Evolutionary conservation across 2,113 vertebrate species (phyloP).

Genomic region (Leucopsar rothschildi): DNA sequence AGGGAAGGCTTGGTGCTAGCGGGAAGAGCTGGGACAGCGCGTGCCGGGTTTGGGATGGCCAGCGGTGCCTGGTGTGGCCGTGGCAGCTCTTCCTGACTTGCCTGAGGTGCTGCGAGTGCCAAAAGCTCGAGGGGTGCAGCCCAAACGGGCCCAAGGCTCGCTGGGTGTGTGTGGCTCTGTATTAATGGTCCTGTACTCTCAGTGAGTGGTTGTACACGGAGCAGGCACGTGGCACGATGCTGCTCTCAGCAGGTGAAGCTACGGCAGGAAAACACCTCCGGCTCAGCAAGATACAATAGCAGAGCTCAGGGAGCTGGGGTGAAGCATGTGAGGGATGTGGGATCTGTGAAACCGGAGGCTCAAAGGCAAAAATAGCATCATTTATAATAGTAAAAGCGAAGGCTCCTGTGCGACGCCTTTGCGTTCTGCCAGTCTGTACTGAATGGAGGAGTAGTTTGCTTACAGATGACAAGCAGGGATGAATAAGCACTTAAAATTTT

Average conservation of each 20-base stretch:
- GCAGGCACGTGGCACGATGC: neutral
- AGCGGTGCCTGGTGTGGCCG: fast-evolving
- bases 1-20: neutral
- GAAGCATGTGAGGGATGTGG: neutral
- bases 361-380: conserved; percentile 28
- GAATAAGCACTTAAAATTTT: conserved; percentile 9
- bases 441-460: conserved; percentile 51
- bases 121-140: neutral
- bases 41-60: neutral
- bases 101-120: neutral
- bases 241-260: neutral
- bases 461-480: conserved; percentile 5
- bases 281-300: neutral
- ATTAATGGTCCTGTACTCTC: neutral
- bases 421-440: neutral
- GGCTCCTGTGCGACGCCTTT: conserved; percentile 1
- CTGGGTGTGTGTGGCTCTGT: neutral
- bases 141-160: fast-evolving
- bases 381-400: conserved; percentile 16
- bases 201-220: neutral
- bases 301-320: neutral
- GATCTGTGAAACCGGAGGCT: neutral
- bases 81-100: neutral
- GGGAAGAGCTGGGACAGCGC: neutral
- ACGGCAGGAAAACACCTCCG: neutral